Base-by-base conservation (phyloP, 2,797 vertebrate genomes). In the Sebastes minor region DNA sequence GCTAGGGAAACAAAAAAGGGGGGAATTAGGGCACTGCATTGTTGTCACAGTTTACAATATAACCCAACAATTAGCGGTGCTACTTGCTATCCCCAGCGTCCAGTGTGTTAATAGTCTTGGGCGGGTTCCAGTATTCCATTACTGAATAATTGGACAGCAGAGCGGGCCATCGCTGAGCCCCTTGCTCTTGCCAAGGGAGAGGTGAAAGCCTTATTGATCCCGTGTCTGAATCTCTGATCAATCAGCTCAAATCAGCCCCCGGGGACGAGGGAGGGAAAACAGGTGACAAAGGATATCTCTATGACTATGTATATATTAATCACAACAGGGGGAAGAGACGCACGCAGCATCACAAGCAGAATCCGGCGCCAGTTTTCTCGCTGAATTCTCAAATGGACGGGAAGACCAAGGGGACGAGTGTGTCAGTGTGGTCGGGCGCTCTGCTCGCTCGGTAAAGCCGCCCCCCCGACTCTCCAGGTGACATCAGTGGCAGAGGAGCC, bases 131-230 rank as follows among this genome's bases (percentile, higher is more conserved):
- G 87, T 93, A 81, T 91, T 93, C 90, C 89, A 92, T 94, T 94
- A 93, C 89, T 83, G 92, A 93, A 93, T 95, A 93, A 95, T 94
- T 95, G 94, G 94, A 94, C 90, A 91, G 89, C 81, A 84, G 83
- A 87, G 89, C 81, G 80, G 91, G 88, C 89, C 89, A 90, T 90
- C 86, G 46, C 89, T 59, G 84, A 89, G 89, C 88, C 86, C 87
- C 87, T 85, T 88, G 88, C 89, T 92, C 90, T 89, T 90, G 90
- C 93, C 90, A 89, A 93, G 86, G 81, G 85, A 90, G 89, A 93
- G 88, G 92, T 90, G 91, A 94, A 91, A 92, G 87, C 88, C 87
- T 87, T 93, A 95, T 95, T 91, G 94, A 95, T 95, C 93, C 85
- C 12, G 70, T 86, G 90, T 94, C 93, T 86, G 80, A 91, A 90